phyloP scores from a whole-genome alignment of 2,113 vertebrate genomes.

The Lonchura striata region DNA sequence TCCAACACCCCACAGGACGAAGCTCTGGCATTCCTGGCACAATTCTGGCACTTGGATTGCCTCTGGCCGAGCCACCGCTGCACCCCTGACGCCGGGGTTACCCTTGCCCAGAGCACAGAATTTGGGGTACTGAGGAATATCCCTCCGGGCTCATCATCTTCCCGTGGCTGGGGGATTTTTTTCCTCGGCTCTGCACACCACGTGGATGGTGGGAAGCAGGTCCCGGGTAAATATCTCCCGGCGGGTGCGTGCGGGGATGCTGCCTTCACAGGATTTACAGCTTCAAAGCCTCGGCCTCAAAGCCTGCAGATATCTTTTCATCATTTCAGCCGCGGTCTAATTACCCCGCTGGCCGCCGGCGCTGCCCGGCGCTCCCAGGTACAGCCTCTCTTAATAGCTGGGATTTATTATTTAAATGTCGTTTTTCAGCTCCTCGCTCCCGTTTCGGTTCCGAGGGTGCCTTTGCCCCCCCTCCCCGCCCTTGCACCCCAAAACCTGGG shows the following conservation, averaged over 20 bases:
- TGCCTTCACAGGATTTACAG: constrained; percentile 58
- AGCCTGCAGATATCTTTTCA: constrained; percentile 68
- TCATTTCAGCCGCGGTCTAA: constrained; percentile 63
- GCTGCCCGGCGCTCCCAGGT: constrained; percentile 43
- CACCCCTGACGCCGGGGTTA: rapidly evolving
- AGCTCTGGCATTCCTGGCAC: background rate
- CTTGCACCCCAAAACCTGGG: background rate
- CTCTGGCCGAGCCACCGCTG: background rate
- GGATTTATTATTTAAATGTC: constrained; percentile 48
- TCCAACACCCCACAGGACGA: background rate
- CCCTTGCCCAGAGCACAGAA: background rate
- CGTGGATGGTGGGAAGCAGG: background rate
- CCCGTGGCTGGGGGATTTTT: background rate
- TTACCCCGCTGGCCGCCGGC: constrained; percentile 44
- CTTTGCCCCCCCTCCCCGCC: background rate
- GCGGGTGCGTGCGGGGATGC: background rate
- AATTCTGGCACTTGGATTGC: rapidly evolving
- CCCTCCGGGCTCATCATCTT: background rate
- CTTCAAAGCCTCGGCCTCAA: constrained; percentile 69
- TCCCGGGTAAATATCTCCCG: constrained; percentile 38
- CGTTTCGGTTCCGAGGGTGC: background rate
- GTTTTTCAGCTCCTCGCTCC: background rate
- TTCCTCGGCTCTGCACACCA: background rate
- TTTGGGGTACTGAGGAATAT: background rate
- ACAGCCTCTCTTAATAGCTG: constrained; percentile 43